These are phyloP conservation scores for Sphaerophoria taeniata DNA, from an alignment of 2,888 invertebrate genomes.

Conservation along the genomic window DNA sequence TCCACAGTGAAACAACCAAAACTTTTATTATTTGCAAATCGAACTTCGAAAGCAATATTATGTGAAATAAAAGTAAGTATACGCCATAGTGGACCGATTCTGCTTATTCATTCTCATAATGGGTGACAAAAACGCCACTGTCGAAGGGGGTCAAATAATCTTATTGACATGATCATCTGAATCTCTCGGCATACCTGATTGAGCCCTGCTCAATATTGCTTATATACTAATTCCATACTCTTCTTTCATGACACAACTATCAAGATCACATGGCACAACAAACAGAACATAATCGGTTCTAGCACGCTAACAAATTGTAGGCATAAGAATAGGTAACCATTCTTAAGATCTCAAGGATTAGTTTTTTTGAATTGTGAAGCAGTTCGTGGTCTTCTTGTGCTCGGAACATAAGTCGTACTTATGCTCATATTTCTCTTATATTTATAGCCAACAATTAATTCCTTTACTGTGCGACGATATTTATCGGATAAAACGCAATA, in stretches of 20 bases:
- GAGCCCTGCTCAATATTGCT: too few relatives aligned
- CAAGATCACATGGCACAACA: conserved; percentile 68
- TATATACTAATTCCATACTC: too few relatives aligned
- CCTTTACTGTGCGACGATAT: conserved; percentile 86
- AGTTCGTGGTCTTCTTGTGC: conserved; percentile 66
- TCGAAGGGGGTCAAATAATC: too few relatives aligned
- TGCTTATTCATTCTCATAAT: too few relatives aligned
- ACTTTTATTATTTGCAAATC: too few relatives aligned
- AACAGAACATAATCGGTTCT: conserved; percentile 25
- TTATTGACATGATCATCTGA: too few relatives aligned
- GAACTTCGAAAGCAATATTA: too few relatives aligned
- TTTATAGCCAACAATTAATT: conserved; percentile 80
- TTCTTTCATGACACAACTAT: conserved; percentile 7
- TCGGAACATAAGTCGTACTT: conserved; percentile 78
- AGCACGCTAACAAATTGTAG: background rate
- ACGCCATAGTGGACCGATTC: too few relatives aligned
- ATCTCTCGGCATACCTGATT: too few relatives aligned
- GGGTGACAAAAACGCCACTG: too few relatives aligned
- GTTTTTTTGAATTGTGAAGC: conserved; percentile 59
- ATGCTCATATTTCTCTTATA: conserved; percentile 77
- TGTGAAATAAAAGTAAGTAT: too few relatives aligned
- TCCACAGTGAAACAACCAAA: too few relatives aligned
- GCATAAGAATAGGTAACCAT: background rate
- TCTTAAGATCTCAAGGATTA: conserved; percentile 2
- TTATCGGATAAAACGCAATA: conserved; percentile 91